Base-by-base conservation (phyloP, 2,797 vertebrate species). In the Rhinoraja longicauda region DNA sequence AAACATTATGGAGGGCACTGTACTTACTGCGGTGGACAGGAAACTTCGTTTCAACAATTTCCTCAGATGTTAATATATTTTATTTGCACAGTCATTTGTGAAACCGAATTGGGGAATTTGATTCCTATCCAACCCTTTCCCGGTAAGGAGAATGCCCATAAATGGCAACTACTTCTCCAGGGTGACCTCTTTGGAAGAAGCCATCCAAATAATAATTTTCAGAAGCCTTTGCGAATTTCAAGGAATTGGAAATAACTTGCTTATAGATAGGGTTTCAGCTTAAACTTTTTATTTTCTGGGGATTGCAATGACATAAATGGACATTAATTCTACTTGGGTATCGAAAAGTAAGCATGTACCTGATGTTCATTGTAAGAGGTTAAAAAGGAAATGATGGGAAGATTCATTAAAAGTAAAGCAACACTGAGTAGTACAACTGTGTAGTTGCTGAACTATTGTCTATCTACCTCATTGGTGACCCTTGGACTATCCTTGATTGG, bases 31-130 rank as follows among this genome's bases (percentile, higher is more conserved):
- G 67, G 24, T 4, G 91, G 70, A 73, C 90, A 73, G 67, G 90
- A 92, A 92, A 75, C 36, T 39, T 45, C 45, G 10, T 92, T 92
- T 53, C 36, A 72, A 92, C n/a, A 39, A 92, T 92, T 75, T 75
- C 70, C 90, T n/a, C 90, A 73, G 73, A 92, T 92, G 13, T 39
- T 92, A 29, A 92, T 57, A 75, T 53, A 53, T 75, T 91, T 45
- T 45, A 70, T 53, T 91, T 73, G 70, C 29, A n/a, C 67, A 70
- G 90, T 73, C 90, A 91, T 73, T 91, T 75, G 67, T 72, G 90
- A 92, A 92, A 92, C 92, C 45, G 36, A 72, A 92, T 70, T 92
- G 26, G 32, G 32, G 36, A 73, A 91, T 70, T 75, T 4, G 92
- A 92, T 53, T 21, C 32, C 67, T 67, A 32, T 67, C 24, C 39